Conservation (phyloP, 2,797 vertebrate genomes). For the Capromys pilorides region DNA sequence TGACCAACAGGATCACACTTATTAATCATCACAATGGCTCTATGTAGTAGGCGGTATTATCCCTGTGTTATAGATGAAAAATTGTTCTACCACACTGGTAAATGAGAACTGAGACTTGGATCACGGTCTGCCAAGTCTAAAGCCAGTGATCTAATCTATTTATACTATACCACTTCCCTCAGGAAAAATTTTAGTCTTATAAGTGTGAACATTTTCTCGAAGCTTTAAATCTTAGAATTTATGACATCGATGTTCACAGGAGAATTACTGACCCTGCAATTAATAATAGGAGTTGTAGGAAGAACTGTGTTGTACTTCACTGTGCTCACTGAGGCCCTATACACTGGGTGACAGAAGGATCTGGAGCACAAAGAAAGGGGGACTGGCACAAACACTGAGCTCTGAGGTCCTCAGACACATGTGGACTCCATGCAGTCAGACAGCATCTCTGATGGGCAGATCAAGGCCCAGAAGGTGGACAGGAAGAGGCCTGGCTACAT, state of each 20-base stretch:
- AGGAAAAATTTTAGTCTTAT: conserved; percentile 57
- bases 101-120: conserved; percentile 29
- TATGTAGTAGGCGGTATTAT: background rate
- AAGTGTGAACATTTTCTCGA: conserved; percentile 36
- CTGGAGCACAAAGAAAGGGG: background rate
- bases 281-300: background rate
- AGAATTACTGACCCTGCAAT: background rate
- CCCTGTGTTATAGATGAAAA: conserved; percentile 46
- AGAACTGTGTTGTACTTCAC: background rate
- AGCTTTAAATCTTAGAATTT: conserved; percentile 56
- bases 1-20: conserved; percentile 18
- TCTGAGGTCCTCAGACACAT: conserved; percentile 12
- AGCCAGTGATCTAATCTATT: conserved; percentile 20
- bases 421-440: background rate
- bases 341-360: background rate
- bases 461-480: background rate
- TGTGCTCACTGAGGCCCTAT: background rate
- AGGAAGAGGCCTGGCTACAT: background rate
- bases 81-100: background rate
- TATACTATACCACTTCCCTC: conserved; percentile 1
- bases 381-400: background rate
- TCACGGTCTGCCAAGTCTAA: conserved; percentile 36
- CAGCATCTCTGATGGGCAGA: background rate
- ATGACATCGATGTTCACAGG: conserved; percentile 31
- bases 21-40: conserved; percentile 12